Conservation (phyloP, 1,140 invertebrate species). For the Bilobella aurantiaca region DNA sequence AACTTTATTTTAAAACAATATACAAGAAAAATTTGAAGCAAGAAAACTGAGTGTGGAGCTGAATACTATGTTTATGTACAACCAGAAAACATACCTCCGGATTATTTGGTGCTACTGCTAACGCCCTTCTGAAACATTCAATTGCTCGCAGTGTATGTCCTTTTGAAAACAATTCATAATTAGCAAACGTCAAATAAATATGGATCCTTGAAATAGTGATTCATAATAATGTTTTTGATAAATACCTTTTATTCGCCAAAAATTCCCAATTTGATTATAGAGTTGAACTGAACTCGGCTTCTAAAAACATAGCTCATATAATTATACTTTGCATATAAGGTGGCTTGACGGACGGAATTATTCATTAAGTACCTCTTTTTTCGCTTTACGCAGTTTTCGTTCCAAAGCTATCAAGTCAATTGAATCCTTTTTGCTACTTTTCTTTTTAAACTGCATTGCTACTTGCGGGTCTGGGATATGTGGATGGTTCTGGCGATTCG, state of each 20-base stretch:
- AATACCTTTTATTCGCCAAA: slow-evolving; percentile 63
- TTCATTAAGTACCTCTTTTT: slow-evolving; percentile 67
- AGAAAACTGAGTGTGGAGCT: not conserved
- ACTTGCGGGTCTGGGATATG: slow-evolving; percentile 58
- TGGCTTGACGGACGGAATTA: too few species aligned
- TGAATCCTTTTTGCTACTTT: slow-evolving; percentile 53
- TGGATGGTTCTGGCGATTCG: slow-evolving; percentile 57
- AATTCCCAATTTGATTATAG: slow-evolving; percentile 82
- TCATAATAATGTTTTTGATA: slow-evolving; percentile 15
- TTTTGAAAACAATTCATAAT: too few species aligned
- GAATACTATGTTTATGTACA: not conserved
- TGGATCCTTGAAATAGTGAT: slow-evolving; percentile 52
- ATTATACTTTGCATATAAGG: not conserved
- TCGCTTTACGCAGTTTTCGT: slow-evolving; percentile 63
- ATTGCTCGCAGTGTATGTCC: slow-evolving; percentile 71
- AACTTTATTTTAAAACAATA: not conserved
- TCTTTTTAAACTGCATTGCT: slow-evolving; percentile 66
- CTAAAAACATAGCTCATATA: slow-evolving; percentile 39
- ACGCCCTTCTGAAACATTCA: slow-evolving; percentile 72
- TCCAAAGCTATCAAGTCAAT: slow-evolving; percentile 68
- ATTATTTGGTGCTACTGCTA: slow-evolving; percentile 74
- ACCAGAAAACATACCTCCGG: slow-evolving; percentile 51
- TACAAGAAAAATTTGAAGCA: not conserved
- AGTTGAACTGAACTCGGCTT: slow-evolving; percentile 75
- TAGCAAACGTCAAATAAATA: too few species aligned